Evolutionary conservation across 2,113 vertebrate species (phyloP).

Genomic region (Plestiodon gilberti): DNA sequence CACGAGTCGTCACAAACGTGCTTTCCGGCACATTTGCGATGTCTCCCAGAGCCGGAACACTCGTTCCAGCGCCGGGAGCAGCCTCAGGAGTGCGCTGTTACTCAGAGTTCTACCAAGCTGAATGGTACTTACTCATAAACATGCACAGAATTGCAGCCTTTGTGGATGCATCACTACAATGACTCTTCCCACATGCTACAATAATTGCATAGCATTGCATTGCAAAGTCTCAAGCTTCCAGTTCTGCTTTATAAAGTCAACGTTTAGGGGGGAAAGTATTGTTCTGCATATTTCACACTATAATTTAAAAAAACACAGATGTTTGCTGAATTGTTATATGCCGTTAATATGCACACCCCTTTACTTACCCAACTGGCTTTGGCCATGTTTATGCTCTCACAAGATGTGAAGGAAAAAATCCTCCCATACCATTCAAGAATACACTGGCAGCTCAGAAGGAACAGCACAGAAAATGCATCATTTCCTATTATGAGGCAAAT

Average conservation of each 20-base stretch:
- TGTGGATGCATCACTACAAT: background rate
- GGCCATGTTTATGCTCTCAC: background rate
- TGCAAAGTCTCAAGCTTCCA: background rate
- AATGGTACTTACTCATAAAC: background rate
- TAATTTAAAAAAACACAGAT: background rate
- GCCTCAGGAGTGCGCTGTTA: no score
- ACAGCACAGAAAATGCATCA: background rate
- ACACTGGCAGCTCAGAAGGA: background rate
- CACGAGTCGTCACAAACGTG: no score
- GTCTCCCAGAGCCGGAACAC: no score
- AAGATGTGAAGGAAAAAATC: background rate
- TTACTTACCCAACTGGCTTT: background rate
- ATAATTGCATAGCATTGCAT: background rate
- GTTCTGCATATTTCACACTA: background rate
- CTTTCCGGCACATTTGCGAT: no score
- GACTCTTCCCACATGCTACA: constrained; percentile 8
- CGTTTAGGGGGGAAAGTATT: background rate
- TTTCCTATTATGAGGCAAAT: background rate
- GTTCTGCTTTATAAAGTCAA: background rate
- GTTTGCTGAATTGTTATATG: background rate
- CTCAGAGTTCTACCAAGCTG: background rate
- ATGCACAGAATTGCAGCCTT: background rate
- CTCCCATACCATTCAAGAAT: no score
- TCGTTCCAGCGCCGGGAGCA: no score
- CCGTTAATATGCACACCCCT: background rate